Evolutionary conservation across 2,113 vertebrate genomes (phyloP).

Genomic region (Montifringilla adamsi): DNA sequence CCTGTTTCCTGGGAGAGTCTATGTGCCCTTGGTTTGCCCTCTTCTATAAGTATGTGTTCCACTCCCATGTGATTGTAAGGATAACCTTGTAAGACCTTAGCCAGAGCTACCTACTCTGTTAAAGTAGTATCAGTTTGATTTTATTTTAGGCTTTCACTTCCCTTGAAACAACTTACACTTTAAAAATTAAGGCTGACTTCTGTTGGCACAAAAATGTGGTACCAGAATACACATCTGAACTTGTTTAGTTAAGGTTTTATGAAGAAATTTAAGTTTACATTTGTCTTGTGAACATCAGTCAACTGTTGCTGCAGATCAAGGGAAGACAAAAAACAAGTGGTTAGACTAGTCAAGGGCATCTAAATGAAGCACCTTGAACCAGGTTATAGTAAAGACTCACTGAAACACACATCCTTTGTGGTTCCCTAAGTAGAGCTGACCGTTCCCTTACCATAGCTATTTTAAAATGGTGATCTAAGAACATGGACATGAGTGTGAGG

Average conservation of each 20-base stretch:
- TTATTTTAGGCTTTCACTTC: conserved; percentile 15
- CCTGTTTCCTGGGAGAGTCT: background rate
- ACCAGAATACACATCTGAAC: background rate
- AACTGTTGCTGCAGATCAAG: background rate
- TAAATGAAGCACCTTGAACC: background rate
- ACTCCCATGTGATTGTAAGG: background rate
- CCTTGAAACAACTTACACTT: background rate
- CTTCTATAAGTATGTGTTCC: background rate
- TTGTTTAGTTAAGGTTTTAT: background rate
- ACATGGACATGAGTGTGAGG: background rate
- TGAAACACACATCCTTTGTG: background rate
- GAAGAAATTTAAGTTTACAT: background rate
- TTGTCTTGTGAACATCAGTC: background rate
- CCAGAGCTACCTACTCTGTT: background rate
- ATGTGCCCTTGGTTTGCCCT: background rate
- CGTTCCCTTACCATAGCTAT: background rate
- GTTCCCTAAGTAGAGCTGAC: background rate
- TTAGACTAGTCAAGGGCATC: background rate
- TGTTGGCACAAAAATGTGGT: background rate
- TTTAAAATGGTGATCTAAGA: background rate
- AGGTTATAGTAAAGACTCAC: background rate
- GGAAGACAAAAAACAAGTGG: background rate
- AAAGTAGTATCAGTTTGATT: background rate
- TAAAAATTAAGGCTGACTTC: background rate
- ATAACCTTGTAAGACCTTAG: background rate